Evolutionary conservation across 2,797 vertebrate species (phyloP).

Genomic region (Botia kubotai): DNA sequence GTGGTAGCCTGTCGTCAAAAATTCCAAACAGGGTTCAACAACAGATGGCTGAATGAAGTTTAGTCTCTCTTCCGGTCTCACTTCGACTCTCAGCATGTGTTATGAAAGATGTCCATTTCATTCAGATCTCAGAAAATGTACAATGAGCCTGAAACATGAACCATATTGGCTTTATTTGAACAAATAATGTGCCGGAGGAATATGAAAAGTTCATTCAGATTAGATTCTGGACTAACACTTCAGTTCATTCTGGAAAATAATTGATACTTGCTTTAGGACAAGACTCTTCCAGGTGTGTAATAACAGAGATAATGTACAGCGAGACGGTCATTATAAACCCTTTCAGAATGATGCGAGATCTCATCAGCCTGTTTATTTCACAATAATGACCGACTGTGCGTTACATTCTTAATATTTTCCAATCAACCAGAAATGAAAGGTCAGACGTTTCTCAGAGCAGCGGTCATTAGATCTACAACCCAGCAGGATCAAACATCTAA

Average conservation of each 20-base stretch:
- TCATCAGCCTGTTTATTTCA: too few relatives aligned
- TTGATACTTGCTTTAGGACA: background rate
- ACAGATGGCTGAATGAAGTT: background rate
- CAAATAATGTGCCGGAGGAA: background rate
- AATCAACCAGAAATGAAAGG: too few relatives aligned
- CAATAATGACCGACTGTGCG: background rate
- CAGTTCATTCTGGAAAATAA: background rate
- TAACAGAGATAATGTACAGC: too few relatives aligned
- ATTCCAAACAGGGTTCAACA: background rate
- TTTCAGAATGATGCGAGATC: too few relatives aligned
- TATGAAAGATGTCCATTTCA: background rate
- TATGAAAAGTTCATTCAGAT: slow-evolving; percentile 2
- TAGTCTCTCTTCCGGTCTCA: background rate
- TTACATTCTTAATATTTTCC: background rate
- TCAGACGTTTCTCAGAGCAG: too few relatives aligned
- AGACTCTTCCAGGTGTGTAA: too few relatives aligned
- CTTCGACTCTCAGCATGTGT: background rate
- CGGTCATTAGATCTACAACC: too few relatives aligned
- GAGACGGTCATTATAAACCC: too few relatives aligned
- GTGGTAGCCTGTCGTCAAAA: background rate
- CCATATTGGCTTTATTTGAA: slow-evolving; percentile 7
- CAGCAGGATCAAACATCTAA: too few relatives aligned
- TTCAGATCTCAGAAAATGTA: background rate
- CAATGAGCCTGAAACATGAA: background rate
- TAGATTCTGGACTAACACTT: background rate